Conservation (phyloP, 2,113 vertebrate genomes). For the Origma solitaria region DNA sequence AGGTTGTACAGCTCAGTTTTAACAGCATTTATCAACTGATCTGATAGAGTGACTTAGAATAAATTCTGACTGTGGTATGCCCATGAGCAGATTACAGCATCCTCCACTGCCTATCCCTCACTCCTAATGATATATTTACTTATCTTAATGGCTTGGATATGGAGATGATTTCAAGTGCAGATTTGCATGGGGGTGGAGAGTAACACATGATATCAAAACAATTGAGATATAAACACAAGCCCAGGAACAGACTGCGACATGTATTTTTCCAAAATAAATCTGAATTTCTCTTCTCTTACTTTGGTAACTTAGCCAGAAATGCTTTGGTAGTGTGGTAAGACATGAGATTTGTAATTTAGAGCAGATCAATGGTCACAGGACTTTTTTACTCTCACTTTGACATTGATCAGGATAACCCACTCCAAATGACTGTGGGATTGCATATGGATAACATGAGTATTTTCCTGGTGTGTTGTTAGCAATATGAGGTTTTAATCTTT, state of each 20-base stretch:
- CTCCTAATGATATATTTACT: neutral
- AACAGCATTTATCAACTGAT: neutral
- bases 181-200: neutral
- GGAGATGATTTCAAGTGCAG: neutral
- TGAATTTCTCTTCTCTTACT: neutral
- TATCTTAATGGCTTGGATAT: neutral
- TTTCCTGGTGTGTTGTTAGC: neutral
- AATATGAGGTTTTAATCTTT: neutral
- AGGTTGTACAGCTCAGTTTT: neutral
- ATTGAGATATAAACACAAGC: neutral
- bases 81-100: neutral
- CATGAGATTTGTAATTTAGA: neutral
- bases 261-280: neutral
- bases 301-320: neutral
- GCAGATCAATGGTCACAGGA: neutral
- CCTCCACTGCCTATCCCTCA: neutral
- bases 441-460: neutral
- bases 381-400: neutral
- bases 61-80: neutral
- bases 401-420: neutral
- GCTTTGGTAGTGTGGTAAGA: neutral
- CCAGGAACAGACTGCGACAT: neutral
- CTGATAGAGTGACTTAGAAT: neutral
- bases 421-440: neutral
- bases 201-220: neutral